Evolutionary conservation across 2,888 invertebrate species (phyloP).

Genomic region (Athrips mouffetella): DNA sequence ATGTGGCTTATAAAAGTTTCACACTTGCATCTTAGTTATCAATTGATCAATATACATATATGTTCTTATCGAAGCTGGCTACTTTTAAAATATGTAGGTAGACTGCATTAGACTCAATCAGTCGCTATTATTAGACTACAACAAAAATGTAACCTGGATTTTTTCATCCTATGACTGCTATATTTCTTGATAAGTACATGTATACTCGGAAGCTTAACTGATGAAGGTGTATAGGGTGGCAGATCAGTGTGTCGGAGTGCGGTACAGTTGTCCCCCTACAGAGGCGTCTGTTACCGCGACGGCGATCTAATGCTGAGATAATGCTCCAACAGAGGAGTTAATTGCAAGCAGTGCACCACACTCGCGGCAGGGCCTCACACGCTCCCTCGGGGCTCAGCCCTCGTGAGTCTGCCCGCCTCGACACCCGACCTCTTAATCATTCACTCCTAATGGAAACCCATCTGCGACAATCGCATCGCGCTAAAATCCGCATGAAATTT

Average conservation of each 20-base stretch:
- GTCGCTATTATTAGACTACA: no score
- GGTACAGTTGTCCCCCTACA: slow-evolving; percentile 32
- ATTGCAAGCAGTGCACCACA: slow-evolving; percentile 70
- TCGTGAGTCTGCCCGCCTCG: slow-evolving; percentile 29
- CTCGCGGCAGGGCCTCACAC: slow-evolving; percentile 45
- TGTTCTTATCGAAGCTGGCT: no score
- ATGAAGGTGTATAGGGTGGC: slow-evolving; percentile 1
- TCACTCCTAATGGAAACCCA: slow-evolving; percentile 69
- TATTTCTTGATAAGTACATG: no score
- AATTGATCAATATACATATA: background rate
- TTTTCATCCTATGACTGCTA: no score
- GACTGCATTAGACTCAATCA: no score
- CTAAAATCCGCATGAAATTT: slow-evolving; percentile 72
- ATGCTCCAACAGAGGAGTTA: slow-evolving; percentile 68
- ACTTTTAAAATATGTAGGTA: no score
- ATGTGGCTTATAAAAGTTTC: slow-evolving; percentile 41
- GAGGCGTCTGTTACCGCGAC: slow-evolving; percentile 20
- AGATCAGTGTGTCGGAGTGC: slow-evolving; percentile 8
- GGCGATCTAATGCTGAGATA: slow-evolving; percentile 59
- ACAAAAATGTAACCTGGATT: no score
- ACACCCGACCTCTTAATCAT: slow-evolving; percentile 65
- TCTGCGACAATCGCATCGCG: slow-evolving; percentile 41
- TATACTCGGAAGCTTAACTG: no score
- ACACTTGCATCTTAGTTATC: slow-evolving; percentile 18
- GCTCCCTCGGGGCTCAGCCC: slow-evolving; percentile 46